phyloP scores from a whole-genome alignment of 2,888 invertebrate species.

The Buathra laborator region DNA sequence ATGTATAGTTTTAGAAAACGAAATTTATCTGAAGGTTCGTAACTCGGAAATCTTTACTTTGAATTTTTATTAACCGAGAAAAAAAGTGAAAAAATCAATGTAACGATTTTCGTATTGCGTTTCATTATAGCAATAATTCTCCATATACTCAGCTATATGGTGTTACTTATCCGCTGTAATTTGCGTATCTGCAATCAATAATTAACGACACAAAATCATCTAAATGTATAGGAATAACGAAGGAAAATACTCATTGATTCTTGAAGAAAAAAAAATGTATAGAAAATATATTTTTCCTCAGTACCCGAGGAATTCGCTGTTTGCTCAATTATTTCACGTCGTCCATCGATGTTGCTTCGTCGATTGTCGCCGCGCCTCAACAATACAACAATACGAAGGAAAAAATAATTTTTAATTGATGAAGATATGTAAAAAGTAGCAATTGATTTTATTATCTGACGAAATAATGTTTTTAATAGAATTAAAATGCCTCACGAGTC shows the following conservation, averaged over 20 bases:
- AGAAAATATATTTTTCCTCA: background rate
- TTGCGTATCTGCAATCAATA: constrained; percentile 25
- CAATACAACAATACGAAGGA: background rate
- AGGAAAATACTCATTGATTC: background rate
- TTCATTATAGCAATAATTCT: background rate
- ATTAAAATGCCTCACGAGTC: background rate
- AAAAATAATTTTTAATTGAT: background rate
- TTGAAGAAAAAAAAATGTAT: background rate
- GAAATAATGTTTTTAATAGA: background rate
- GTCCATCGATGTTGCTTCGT: background rate
- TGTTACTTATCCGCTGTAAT: constrained; percentile 2
- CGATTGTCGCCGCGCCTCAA: background rate
- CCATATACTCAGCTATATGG: constrained; percentile 3
- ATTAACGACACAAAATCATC: constrained; percentile 15
- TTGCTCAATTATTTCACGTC: background rate
- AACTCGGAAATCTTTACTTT: too few species aligned
- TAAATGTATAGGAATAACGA: background rate
- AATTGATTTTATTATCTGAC: background rate
- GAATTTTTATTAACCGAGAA: too few species aligned
- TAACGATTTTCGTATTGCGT: too few species aligned
- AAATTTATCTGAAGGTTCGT: too few species aligned
- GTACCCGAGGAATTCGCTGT: background rate
- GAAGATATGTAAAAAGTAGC: background rate
- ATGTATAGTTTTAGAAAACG: too few species aligned
- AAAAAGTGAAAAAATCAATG: too few species aligned